Evolutionary conservation across 2,888 invertebrate genomes (phyloP).

Genomic region (Clusia tigrina): DNA sequence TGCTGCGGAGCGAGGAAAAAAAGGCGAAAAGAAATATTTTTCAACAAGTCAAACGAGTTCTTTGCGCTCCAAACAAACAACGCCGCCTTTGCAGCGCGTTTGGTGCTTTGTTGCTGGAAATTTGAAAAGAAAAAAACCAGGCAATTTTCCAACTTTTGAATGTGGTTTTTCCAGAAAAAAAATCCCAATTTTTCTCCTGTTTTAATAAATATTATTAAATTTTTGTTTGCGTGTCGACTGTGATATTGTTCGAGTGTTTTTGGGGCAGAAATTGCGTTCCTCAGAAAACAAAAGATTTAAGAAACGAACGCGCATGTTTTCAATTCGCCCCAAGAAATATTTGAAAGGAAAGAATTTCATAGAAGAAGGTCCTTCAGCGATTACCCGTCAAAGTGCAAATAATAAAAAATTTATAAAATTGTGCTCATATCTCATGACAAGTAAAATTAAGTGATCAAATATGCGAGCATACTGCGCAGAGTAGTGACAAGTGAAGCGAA

Average conservation of each 20-base stretch:
- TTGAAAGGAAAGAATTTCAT: no score
- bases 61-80: conserved; percentile 49
- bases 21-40: conserved; percentile 61
- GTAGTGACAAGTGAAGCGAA: no score
- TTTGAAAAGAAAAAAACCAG: not conserved
- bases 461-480: no score
- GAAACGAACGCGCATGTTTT: conserved; percentile 8
- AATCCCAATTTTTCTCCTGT: conserved; percentile 27
- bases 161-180: conserved; percentile 31
- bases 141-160: conserved; percentile 25
- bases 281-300: conserved; percentile 29
- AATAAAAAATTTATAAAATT: no score
- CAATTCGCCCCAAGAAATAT: no score
- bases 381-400: no score
- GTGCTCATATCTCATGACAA: no score
- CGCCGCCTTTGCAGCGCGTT: conserved; percentile 32
- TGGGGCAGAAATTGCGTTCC: not conserved
- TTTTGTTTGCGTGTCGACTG: conserved; percentile 27
- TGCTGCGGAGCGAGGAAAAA: conserved; percentile 28
- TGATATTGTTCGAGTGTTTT: conserved; percentile 23
- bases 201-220: conserved; percentile 8
- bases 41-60: conserved; percentile 65
- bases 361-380: no score
- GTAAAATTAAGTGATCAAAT: no score
- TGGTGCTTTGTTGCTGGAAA: conserved; percentile 15